Evolutionary conservation across 2,797 vertebrate species (phyloP), one percentile per base, ranked within the genome.

Genomic region (Diplodus puntazzo): DNA sequence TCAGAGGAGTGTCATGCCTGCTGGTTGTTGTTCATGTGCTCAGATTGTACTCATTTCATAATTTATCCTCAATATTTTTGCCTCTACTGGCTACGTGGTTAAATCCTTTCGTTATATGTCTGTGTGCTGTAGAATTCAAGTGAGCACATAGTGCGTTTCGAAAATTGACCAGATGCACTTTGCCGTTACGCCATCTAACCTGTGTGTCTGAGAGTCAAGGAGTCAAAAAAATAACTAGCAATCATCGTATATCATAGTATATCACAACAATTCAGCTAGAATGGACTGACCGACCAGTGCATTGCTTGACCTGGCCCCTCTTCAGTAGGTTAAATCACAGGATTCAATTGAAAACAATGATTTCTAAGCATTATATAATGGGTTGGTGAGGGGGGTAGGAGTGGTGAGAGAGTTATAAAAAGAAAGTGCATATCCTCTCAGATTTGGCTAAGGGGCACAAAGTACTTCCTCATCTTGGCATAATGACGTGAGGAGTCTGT

Each of bases 391-490:
- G 45, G 17, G 18, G 54, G 12, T 16, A 21, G 30, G 0, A 7
- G 17, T 34, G 42, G 43, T 53, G 27, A 62, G 45, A 45, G 46
- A 18, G 42, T 49, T 83, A 66, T 60, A 80, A 79, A 85, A 79
- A 84, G 62, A 80, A 68, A 75, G 11, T 81, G 73, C 55, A 85
- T 69, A 84, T 79, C 62, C 52, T 84, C 73, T 74, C 54, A 69
- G 42, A 87, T 77, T 77, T 87, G 70, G 67, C 82, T 75, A 12
- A 3, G 4, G 69, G 86, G 85, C 65, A 79, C 53, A 77, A 69
- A 76, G 77, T 42, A 75, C 72, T 77, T 87, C 71, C 68, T 87
- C 65, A 75, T 89, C 71, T 90, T 96, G 95, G 95, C 95, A 95
- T 58, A 72, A 71, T 76, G 84, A 82, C 39, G 16, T 23, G 53